A percentile compares a stretch with the other conserved stretches of the same genome.
phyloP scores from a whole-genome alignment of 2,797 vertebrate species.

The Limosa lapponica region DNA sequence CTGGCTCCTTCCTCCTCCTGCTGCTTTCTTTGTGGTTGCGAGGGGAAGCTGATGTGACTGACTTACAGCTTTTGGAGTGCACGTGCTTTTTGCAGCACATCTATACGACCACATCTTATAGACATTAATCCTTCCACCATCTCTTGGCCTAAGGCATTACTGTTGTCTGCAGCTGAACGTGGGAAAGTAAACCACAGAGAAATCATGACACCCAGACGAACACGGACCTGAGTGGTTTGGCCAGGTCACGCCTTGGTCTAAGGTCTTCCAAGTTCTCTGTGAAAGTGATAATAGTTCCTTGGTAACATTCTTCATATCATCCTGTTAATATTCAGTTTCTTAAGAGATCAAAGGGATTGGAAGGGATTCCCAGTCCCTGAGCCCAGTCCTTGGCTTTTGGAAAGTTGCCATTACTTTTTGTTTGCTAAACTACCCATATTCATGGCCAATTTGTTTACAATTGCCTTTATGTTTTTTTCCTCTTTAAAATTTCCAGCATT shows the following conservation, averaged over 20 bases:
- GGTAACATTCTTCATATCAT: not conserved
- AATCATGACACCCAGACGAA: not conserved
- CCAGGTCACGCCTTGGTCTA: not conserved
- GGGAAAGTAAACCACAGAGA: not conserved
- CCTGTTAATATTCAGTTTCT: not conserved
- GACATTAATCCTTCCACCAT: not conserved
- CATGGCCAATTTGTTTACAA: not conserved
- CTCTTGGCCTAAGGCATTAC: not conserved
- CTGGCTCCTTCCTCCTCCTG: not conserved
- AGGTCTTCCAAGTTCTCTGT: not conserved
- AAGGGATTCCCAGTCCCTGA: not conserved
- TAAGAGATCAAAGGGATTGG: not conserved
- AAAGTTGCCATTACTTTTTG: not conserved
- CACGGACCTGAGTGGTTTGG: accelerated
- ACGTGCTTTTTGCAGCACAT: not conserved
- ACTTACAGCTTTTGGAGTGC: not conserved
- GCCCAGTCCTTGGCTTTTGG: not conserved
- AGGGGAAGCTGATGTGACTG: not conserved
- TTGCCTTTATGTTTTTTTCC: not conserved
- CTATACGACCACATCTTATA: not conserved
- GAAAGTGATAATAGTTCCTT: not conserved
- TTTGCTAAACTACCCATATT: not conserved
- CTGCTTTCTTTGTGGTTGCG: not conserved
- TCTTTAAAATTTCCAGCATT: not conserved
- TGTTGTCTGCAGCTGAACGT: not conserved